Evolutionary conservation across 2,113 vertebrate genomes (phyloP).

Genomic region (Ursus arctos): DNA sequence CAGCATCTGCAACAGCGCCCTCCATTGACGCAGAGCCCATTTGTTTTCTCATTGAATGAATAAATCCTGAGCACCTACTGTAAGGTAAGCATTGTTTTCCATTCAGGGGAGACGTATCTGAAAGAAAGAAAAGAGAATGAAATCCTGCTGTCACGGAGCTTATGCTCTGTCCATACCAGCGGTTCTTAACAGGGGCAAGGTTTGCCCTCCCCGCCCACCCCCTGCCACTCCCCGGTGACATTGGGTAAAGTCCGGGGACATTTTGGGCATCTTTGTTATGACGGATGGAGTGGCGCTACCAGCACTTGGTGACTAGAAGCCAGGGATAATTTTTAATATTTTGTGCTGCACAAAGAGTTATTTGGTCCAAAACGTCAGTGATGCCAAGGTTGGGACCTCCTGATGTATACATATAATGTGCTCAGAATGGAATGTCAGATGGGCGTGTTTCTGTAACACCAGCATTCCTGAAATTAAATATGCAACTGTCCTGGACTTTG

Average conservation of each 20-base stretch:
- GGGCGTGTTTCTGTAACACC: background rate
- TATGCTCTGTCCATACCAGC: background rate
- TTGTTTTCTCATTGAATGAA: conserved; percentile 12
- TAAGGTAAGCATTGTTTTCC: background rate
- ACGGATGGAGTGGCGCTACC: background rate
- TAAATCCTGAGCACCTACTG: background rate
- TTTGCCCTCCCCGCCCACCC: background rate
- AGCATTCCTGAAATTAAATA: background rate
- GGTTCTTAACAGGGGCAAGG: background rate
- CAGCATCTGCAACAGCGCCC: background rate
- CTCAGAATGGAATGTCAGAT: background rate
- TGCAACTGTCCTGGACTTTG: background rate
- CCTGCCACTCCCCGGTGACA: background rate
- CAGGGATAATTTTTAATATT: background rate
- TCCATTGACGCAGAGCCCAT: background rate
- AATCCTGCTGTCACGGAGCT: background rate
- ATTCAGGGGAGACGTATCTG: background rate
- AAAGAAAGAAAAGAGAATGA: background rate
- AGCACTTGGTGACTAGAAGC: background rate
- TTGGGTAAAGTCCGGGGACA: background rate
- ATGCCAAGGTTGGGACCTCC: background rate
- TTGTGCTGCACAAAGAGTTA: background rate
- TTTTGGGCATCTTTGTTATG: background rate
- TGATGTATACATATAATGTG: background rate
- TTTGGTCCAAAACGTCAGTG: background rate